Conservation (phyloP, 2,888 invertebrate genomes). For the Mythimna lalbum region DNA sequence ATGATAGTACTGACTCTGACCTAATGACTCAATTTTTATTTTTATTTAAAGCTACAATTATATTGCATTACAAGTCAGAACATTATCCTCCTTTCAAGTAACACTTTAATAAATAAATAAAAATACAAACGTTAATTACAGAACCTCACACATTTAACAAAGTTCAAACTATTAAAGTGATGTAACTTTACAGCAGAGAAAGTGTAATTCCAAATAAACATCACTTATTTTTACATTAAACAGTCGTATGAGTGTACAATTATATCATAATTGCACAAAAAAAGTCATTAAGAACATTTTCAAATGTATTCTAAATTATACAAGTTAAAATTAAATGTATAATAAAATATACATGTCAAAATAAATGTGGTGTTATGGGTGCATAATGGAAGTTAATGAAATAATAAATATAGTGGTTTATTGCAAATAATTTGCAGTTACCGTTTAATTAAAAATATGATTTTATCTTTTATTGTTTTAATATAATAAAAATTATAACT, state of each 20-base stretch:
- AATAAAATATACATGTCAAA: conserved; percentile 6
- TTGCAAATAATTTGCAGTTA: conserved; percentile 32
- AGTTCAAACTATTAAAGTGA: conserved; percentile 14
- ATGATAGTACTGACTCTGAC: not conserved
- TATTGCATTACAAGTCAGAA: not conserved
- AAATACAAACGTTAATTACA: not conserved
- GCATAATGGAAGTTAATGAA: conserved; percentile 32
- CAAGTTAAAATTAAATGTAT: conserved; percentile 26
- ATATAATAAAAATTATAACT: not conserved
- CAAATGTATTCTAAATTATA: conserved; percentile 37
- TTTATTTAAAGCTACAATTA: not conserved
- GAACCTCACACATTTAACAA: conserved; percentile 8
- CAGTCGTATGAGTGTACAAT: conserved; percentile 32
- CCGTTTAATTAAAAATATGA: not conserved
- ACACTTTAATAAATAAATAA: not conserved
- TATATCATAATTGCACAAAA: conserved; percentile 40
- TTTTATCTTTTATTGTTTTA: conserved; percentile 5
- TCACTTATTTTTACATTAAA: conserved; percentile 38
- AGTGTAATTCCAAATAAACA: conserved; percentile 42
- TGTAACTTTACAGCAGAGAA: conserved; percentile 50
- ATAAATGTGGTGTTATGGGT: conserved; percentile 23
- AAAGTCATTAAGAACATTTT: conserved; percentile 20
- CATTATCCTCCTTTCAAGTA: conserved; percentile 4
- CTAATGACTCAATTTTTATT: not conserved
- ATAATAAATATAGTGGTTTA: conserved; percentile 19